phyloP scores from a whole-genome alignment of 2,797 vertebrate genomes.

The Onychomys arenicola region DNA sequence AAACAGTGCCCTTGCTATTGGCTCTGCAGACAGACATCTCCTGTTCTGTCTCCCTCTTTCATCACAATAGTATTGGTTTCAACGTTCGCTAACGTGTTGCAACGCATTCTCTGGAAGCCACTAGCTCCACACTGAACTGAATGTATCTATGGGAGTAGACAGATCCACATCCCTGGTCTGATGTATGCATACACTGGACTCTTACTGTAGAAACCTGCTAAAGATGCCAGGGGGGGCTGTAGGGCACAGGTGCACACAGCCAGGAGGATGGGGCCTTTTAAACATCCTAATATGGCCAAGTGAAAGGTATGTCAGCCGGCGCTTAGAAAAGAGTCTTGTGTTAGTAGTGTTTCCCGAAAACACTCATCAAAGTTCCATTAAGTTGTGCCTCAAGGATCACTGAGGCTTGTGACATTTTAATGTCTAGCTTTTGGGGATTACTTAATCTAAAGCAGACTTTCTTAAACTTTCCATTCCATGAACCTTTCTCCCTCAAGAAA shows the following conservation, averaged over 20 bases:
- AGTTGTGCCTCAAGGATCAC: not conserved
- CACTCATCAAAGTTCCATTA: not conserved
- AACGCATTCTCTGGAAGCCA: not conserved
- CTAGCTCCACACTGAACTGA: not conserved
- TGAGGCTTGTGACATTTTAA: not conserved
- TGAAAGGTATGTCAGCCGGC: not conserved
- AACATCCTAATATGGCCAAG: not conserved
- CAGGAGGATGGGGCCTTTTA: too few relatives aligned
- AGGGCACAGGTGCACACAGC: not conserved
- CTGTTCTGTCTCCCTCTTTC: not conserved
- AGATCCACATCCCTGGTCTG: not conserved
- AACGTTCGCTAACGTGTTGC: not conserved
- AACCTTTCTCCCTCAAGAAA: not conserved
- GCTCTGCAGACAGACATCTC: not conserved
- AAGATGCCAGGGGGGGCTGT: not conserved
- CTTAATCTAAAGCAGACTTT: not conserved
- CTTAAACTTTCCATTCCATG: not conserved
- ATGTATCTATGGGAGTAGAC: not conserved
- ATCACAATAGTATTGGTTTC: not conserved
- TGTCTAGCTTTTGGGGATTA: not conserved
- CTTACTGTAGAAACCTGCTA: not conserved
- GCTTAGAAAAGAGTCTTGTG: not conserved
- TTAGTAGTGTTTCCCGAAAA: not conserved
- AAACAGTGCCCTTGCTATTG: not conserved
- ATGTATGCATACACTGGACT: not conserved